Evolutionary conservation across 2,888 invertebrate genomes (phyloP).

Genomic region (Archaeoteleia sp.): DNA sequence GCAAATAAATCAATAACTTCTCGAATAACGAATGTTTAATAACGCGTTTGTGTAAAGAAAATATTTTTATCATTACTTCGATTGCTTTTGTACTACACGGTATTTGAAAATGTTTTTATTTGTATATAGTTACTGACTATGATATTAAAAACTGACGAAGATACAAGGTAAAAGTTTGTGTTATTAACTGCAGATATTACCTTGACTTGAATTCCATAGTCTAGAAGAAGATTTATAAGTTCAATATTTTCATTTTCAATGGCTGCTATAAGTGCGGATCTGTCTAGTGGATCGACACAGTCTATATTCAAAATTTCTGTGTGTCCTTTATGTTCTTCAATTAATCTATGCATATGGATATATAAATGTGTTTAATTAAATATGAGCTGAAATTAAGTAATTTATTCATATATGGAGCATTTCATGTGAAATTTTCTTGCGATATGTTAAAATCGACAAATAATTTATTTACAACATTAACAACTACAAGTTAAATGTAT

Average conservation of each 20-base stretch:
- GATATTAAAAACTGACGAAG: background rate
- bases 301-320: constrained; percentile 90
- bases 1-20: constrained; percentile 15
- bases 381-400: too few relatives aligned
- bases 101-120: background rate
- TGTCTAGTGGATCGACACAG: constrained; percentile 95
- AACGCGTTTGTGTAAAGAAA: background rate
- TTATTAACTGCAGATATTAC: constrained; percentile 72
- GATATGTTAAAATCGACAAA: too few relatives aligned
- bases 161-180: background rate
- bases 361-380: background rate
- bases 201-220: constrained; percentile 89
- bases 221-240: constrained; percentile 88
- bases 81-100: too few relatives aligned
- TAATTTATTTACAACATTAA: too few relatives aligned
- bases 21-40: constrained; percentile 6
- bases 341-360: constrained; percentile 78
- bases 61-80: too few relatives aligned
- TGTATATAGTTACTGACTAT: background rate
- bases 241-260: constrained; percentile 99
- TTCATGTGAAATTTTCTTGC: too few relatives aligned
- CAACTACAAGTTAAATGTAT: too few relatives aligned
- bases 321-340: constrained; percentile 81
- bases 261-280: constrained; percentile 94
- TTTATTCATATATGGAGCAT: too few relatives aligned